phyloP scores from a whole-genome alignment of 2,113 vertebrate species.

The Dryoscopus gambensis region DNA sequence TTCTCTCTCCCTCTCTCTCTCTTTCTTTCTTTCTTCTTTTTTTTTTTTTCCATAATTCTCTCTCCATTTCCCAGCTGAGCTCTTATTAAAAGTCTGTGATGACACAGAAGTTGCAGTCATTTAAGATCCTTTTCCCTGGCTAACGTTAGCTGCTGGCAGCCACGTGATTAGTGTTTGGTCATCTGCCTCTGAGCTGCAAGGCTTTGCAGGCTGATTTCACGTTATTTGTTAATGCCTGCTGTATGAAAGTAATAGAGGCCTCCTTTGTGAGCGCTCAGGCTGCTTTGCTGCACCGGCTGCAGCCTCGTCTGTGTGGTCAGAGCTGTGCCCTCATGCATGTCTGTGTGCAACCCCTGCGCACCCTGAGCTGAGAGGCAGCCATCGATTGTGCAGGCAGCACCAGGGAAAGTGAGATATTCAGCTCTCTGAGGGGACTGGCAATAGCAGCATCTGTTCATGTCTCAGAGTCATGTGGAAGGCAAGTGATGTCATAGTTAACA shows the following conservation, averaged over 20 bases:
- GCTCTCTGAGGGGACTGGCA: background rate
- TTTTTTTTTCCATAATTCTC: background rate
- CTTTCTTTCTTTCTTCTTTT: no score
- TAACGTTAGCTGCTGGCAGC: background rate
- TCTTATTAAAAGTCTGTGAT: background rate
- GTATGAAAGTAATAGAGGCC: background rate
- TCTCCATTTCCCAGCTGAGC: background rate
- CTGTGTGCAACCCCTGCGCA: background rate
- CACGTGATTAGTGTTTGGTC: background rate
- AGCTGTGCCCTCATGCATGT: fast-evolving
- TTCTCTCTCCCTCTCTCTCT: background rate
- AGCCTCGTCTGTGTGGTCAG: fast-evolving
- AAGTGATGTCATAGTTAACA: background rate
- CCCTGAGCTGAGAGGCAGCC: background rate
- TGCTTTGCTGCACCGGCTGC: background rate
- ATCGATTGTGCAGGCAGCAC: background rate
- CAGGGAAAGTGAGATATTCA: background rate
- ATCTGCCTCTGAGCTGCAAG: background rate
- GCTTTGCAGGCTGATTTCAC: background rate
- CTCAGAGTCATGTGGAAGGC: background rate
- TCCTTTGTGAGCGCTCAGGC: background rate
- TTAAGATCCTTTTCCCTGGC: background rate
- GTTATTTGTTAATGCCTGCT: background rate
- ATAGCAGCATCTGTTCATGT: background rate
- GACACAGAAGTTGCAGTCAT: background rate